Conservation (phyloP, 35 echinoderm and acorn worm species). For the Hemicentrotus pulcherrimus region DNA sequence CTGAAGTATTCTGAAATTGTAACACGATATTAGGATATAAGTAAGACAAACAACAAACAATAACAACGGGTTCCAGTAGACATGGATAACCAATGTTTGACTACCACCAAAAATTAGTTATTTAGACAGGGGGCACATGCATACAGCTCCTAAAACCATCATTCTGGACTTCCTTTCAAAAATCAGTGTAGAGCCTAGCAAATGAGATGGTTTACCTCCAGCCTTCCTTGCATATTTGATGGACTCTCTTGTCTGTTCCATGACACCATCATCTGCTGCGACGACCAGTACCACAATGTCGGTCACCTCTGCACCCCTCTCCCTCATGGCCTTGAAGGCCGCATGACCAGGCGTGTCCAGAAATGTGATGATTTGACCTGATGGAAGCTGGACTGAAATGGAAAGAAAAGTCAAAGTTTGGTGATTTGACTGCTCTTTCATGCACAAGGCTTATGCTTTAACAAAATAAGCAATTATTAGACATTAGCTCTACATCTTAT, state of each 20-base stretch:
- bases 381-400: slow-evolving; percentile 70
- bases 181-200: background rate
- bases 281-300: slow-evolving; percentile 95
- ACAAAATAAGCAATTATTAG: too few relatives aligned
- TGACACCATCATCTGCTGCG: slow-evolving; percentile 96
- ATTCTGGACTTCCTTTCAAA: background rate
- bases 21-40: too few relatives aligned
- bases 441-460: too few relatives aligned
- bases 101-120: background rate
- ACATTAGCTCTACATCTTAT: too few relatives aligned
- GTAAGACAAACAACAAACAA: too few relatives aligned
- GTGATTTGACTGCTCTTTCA: too few relatives aligned
- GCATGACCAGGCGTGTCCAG: slow-evolving; percentile 97
- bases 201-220: slow-evolving; percentile 60
- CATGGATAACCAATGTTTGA: too few relatives aligned
- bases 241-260: slow-evolving; percentile 98
- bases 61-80: too few relatives aligned
- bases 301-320: slow-evolving; percentile 90
- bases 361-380: slow-evolving; percentile 81
- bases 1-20: too few relatives aligned
- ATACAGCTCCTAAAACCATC: background rate
- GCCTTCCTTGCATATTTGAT: slow-evolving; percentile 90
- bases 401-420: slow-evolving; percentile 28
- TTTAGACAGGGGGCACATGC: too few relatives aligned
- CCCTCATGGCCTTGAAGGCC: slow-evolving; percentile 92